Conservation (phyloP, 2,113 vertebrate genomes). For the Cairina moschata region DNA sequence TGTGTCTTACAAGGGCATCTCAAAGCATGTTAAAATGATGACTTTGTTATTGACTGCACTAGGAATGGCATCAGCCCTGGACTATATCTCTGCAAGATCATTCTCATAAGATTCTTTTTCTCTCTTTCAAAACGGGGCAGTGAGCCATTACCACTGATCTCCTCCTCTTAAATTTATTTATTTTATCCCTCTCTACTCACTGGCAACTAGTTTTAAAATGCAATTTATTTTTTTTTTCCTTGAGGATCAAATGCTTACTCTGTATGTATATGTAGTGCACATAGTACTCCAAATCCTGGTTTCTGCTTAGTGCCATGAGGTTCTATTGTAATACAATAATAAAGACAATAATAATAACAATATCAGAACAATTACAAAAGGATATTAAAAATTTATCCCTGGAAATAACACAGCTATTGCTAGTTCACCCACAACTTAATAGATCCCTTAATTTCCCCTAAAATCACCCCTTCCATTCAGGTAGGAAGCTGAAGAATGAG, state of each 20-base stretch:
- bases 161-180: not conserved
- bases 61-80: not conserved
- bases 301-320: not conserved
- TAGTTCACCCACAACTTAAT: not conserved
- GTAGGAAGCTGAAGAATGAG: not conserved
- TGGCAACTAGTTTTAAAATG: not conserved
- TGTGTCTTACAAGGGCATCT: not conserved
- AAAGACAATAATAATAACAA: not conserved
- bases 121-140: not conserved
- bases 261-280: not conserved
- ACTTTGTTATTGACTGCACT: not conserved
- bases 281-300: not conserved
- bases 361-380: not conserved
- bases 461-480: not conserved
- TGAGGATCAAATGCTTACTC: not conserved
- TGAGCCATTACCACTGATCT: not conserved
- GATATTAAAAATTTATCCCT: not conserved
- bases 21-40: not conserved
- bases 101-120: not conserved
- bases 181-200: not conserved
- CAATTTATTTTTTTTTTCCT: not conserved
- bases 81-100: not conserved
- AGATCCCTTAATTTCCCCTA: not conserved
- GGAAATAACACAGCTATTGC: not conserved
- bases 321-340: not conserved